A percentile compares a stretch with the other conserved stretches of the same genome.
phyloP scores from a whole-genome alignment of 2,888 invertebrate genomes.

The Campopleginae sp. region DNA sequence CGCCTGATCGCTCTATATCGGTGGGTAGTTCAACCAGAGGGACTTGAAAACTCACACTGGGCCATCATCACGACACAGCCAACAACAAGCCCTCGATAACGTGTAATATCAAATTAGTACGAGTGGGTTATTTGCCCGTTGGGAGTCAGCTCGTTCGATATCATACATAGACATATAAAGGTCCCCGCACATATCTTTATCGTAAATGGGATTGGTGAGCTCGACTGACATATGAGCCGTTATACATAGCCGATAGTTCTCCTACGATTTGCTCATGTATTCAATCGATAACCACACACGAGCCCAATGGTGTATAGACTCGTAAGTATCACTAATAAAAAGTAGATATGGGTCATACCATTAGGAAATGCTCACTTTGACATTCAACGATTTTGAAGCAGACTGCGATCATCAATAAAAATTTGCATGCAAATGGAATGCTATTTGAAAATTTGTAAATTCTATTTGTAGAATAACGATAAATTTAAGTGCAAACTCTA shows the following conservation, averaged over 20 bases:
- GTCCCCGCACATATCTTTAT: not conserved
- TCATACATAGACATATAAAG: constrained; percentile 4
- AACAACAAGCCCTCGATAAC: constrained; percentile 52
- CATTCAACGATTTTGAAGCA: not conserved
- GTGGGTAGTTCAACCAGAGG: constrained; percentile 2
- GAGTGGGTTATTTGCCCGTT: constrained; percentile 53
- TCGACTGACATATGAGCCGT: constrained; percentile 7
- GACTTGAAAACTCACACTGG: constrained; percentile 35
- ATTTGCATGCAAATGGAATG: not conserved
- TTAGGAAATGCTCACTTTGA: not conserved
- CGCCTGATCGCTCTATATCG: not conserved
- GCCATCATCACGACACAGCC: constrained; percentile 26
- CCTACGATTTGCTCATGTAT: constrained; percentile 1
- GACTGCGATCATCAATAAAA: not conserved
- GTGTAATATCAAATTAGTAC: constrained; percentile 60
- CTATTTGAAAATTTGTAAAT: not conserved
- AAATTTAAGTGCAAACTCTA: not conserved
- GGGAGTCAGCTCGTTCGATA: constrained; percentile 38
- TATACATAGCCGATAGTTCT: not conserved
- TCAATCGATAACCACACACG: not conserved
- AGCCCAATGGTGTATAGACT: not conserved
- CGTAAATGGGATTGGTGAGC: constrained; percentile 13
- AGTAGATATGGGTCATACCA: not conserved
- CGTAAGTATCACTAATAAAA: constrained; percentile 7
- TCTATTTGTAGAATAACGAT: not conserved